Percentiles rank a stretch among this genome's conserved stretches.
Evolutionary conservation across 1,140 invertebrate genomes (phyloP).

Genomic region (Diorhabda carinulata): DNA sequence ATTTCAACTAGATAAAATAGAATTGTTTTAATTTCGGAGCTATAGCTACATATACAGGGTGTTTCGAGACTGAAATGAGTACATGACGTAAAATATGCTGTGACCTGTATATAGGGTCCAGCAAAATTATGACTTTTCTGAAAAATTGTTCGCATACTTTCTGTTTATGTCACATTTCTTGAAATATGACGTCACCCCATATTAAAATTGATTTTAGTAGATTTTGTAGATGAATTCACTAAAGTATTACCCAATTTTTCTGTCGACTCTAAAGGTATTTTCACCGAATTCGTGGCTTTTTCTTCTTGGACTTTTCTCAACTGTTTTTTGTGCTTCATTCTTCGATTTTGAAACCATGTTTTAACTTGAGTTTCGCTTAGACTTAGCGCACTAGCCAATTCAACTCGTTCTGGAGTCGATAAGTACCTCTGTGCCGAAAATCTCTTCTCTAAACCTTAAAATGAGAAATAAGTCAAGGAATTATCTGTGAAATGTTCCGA

Average conservation of each 20-base stretch:
- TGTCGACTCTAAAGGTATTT: neutral
- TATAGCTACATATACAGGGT: neutral
- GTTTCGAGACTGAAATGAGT: too few relatives aligned
- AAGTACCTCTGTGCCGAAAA: constrained; percentile 96
- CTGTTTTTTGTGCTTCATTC: constrained; percentile 98
- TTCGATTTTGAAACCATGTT: constrained; percentile 96
- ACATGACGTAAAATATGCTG: too few relatives aligned
- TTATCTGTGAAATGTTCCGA: too few relatives aligned
- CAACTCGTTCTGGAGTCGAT: constrained; percentile 93
- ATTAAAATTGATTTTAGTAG: too few relatives aligned
- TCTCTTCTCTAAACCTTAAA: constrained; percentile 80
- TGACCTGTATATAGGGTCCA: too few relatives aligned
- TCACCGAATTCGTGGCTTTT: constrained; percentile 33
- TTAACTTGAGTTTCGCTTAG: constrained; percentile 97
- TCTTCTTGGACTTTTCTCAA: constrained; percentile 68
- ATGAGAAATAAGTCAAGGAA: neutral
- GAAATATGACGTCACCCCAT: too few relatives aligned
- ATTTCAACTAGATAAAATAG: neutral
- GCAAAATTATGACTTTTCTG: too few relatives aligned
- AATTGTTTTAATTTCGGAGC: neutral
- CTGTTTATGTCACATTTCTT: too few relatives aligned
- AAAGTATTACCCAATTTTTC: constrained; percentile 12
- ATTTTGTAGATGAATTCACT: neutral
- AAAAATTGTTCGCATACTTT: too few relatives aligned
- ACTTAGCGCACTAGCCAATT: constrained; percentile 85